Base-by-base conservation (phyloP, 2,888 invertebrate genomes). In the Lepidochrysops patricia region DNA sequence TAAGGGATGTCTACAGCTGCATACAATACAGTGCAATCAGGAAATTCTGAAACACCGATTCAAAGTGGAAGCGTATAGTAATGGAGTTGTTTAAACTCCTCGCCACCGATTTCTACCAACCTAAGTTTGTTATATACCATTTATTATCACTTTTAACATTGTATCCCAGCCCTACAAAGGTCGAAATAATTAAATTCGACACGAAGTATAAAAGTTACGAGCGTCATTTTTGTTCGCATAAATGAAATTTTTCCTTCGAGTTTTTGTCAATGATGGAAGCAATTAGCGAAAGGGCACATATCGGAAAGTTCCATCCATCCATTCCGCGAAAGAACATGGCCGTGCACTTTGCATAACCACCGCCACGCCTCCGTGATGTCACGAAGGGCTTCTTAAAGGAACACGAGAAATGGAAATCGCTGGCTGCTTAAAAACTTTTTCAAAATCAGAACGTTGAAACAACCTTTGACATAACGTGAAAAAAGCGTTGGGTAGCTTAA, bases 281-380 rank as follows among this genome's bases (percentile, higher is more conserved):
- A 77, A 79, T 81, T 77, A 80, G 70, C 80, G 79, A 80, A 71
- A 71, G 74, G 72, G 74, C 76, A 70, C 67, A 68, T 71, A 71
- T 71, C 68, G 71, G 70, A 70, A 71, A 70, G 67, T 61, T 61
- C 57, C 63, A 58, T 61, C 64, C 61, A 61, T 60, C 62, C 61
- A 32, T 58, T 35, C 58, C 49, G 25, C 26, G 52, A 35, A 58
- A 48, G 27, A 48, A 32, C 50, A 13, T 34, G 58, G 66, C 60
- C 61, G 64, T 66, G 63, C 64, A 68, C 69, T 81, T 80, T 76
- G 76, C 80, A 82, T 84, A 80, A 84, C 79, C 72, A 68, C 60
- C 62, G 66, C 75, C 79, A 75, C 84, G 78, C 87, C 85, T 73
- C 70, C 70, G 67, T 72, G 75, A 78, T 80, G 75, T 76, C 77